These are phyloP conservation scores for Thymelicus acteon DNA, from an alignment of 2,888 invertebrate species.

Conservation along the genomic window DNA sequence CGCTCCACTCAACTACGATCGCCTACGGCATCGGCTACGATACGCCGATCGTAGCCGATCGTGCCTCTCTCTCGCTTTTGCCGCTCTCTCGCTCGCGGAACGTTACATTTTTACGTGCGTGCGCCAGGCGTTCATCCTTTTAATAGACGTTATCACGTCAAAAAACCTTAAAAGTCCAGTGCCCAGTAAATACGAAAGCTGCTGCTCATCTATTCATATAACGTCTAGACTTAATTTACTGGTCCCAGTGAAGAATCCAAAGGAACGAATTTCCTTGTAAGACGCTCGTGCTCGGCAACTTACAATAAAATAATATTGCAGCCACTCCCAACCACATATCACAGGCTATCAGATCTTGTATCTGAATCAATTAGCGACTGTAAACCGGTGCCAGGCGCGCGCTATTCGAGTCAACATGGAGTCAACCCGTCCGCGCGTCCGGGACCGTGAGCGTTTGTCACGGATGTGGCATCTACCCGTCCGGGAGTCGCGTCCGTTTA, in stretches of 20 bases:
- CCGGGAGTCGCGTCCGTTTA: slow-evolving; percentile 55
- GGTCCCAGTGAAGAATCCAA: background rate
- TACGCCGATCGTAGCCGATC: no score
- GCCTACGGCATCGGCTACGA: no score
- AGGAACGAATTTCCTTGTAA: background rate
- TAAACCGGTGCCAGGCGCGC: slow-evolving; percentile 24
- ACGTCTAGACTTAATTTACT: no score
- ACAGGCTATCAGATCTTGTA: slow-evolving; percentile 7
- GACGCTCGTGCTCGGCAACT: slow-evolving; percentile 4
- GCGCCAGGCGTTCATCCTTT: no score
- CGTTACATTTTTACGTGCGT: no score
- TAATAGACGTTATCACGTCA: no score
- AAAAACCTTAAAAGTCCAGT: no score
- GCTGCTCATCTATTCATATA: no score
- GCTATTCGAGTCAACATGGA: background rate
- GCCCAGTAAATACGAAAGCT: no score
- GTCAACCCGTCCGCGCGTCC: background rate
- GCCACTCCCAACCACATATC: slow-evolving; percentile 1
- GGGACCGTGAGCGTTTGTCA: background rate
- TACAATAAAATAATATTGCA: slow-evolving; percentile 15
- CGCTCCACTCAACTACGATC: no score
- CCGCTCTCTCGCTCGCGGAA: no score
- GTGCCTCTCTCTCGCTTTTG: no score
- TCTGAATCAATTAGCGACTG: slow-evolving; percentile 22
- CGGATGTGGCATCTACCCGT: slow-evolving; percentile 76